Conservation (phyloP, 1,140 invertebrate genomes). For the Panulirus ornatus region DNA sequence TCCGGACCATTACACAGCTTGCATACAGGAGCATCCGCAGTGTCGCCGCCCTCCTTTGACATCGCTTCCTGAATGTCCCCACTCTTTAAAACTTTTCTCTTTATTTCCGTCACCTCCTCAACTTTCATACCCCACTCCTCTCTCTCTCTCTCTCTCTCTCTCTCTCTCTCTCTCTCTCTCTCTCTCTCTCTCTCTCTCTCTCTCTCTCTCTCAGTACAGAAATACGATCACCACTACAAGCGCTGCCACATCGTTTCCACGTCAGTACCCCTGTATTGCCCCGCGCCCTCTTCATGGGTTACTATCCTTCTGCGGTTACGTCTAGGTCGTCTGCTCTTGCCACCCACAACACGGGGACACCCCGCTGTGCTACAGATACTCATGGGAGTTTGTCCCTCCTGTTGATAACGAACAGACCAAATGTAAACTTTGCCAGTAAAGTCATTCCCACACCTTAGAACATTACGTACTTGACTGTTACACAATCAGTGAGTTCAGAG, state of each 20-base stretch:
- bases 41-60: neutral
- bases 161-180: neutral
- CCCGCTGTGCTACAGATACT: too few species aligned
- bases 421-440: too few species aligned
- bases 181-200: neutral
- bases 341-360: too few species aligned
- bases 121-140: too few species aligned
- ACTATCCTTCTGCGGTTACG: too few species aligned
- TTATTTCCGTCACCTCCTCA: neutral
- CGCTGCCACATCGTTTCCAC: neutral
- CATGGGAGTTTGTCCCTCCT: too few species aligned
- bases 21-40: neutral
- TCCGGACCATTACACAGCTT: neutral
- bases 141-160: slow-evolving; percentile 31
- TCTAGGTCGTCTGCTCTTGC: too few species aligned
- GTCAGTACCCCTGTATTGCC: neutral
- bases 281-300: too few species aligned
- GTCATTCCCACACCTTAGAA: too few species aligned
- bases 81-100: neutral
- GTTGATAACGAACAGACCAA: too few species aligned
- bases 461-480: too few species aligned
- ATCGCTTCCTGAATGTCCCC: neutral
- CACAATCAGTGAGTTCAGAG: too few species aligned
- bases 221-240: neutral
- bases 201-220: neutral